Conservation (phyloP, 2,888 invertebrate species). For the Tetrapedia diversipes region DNA sequence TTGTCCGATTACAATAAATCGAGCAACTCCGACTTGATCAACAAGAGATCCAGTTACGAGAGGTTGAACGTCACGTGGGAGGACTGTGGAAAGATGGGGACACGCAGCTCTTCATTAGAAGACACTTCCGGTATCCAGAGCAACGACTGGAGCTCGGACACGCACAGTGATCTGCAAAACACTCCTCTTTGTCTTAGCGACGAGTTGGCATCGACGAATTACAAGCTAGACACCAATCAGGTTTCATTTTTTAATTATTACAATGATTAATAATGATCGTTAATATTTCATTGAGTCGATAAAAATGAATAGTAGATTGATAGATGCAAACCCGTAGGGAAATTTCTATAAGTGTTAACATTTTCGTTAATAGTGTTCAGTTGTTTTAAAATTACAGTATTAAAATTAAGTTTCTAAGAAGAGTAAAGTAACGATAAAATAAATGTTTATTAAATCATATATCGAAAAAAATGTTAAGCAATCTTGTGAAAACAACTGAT, state of each 20-base stretch:
- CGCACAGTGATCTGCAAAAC: constrained; percentile 61
- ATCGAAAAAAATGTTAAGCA: no score
- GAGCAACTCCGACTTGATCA: constrained; percentile 29
- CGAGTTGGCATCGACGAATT: constrained; percentile 55
- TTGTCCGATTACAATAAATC: constrained; percentile 30
- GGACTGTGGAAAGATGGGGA: constrained; percentile 51
- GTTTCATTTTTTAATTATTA: constrained; percentile 23
- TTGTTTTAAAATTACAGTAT: no score
- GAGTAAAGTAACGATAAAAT: no score
- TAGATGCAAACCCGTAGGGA: not conserved
- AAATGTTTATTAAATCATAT: not conserved
- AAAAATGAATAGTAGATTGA: not conserved
- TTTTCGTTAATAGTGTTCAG: no score
- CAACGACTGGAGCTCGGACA: constrained; percentile 70
- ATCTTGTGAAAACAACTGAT: no score
- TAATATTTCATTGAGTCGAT: not conserved
- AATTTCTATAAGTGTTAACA: no score
- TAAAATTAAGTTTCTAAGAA: no score
- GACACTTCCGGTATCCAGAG: constrained; percentile 74
- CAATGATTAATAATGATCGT: not conserved
- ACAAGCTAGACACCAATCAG: constrained; percentile 27
- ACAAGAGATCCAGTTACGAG: constrained; percentile 68
- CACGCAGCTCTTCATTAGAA: constrained; percentile 56
- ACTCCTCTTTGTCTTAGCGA: constrained; percentile 54
- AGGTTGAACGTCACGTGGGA: constrained; percentile 60